A percentile compares a stretch with the other conserved stretches of the same genome.
Conservation (phyloP, 1,140 invertebrate species). For the Whitmania pigra region DNA sequence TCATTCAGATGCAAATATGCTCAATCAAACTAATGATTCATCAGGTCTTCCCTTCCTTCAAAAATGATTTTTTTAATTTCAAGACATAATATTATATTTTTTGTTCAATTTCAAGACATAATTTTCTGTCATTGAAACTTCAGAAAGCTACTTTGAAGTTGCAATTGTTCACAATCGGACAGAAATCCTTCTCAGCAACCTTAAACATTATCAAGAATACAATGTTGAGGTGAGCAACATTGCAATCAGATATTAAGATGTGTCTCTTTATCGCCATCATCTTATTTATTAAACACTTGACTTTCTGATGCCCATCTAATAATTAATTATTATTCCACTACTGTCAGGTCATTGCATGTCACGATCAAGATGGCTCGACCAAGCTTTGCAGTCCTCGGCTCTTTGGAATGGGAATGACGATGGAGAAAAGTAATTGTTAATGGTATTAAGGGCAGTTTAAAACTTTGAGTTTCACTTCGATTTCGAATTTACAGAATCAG, state of each 20-base stretch:
- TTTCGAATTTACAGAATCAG: not conserved
- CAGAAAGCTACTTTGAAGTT: slow-evolving; percentile 22
- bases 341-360: slow-evolving; percentile 36
- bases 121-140: too few species aligned
- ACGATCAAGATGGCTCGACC: slow-evolving; percentile 27
- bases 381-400: slow-evolving; percentile 33
- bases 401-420: not conserved
- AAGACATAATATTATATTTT: too few species aligned
- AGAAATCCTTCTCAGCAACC: slow-evolving; percentile 33
- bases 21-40: too few species aligned
- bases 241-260: not conserved
- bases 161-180: slow-evolving; percentile 29
- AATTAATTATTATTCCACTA: not conserved
- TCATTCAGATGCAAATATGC: too few species aligned
- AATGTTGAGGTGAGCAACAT: slow-evolving; percentile 40
- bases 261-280: too few species aligned
- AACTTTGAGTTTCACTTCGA: not conserved
- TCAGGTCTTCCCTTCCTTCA: too few species aligned
- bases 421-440: not conserved
- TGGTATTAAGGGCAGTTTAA: not conserved
- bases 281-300: too few species aligned
- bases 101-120: not conserved
- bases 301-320: too few species aligned
- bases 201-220: slow-evolving; percentile 46
- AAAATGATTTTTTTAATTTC: too few species aligned